These are phyloP conservation scores for Pissodes strobi DNA, from an alignment of 1,140 invertebrate species.

Conservation along the genomic window DNA sequence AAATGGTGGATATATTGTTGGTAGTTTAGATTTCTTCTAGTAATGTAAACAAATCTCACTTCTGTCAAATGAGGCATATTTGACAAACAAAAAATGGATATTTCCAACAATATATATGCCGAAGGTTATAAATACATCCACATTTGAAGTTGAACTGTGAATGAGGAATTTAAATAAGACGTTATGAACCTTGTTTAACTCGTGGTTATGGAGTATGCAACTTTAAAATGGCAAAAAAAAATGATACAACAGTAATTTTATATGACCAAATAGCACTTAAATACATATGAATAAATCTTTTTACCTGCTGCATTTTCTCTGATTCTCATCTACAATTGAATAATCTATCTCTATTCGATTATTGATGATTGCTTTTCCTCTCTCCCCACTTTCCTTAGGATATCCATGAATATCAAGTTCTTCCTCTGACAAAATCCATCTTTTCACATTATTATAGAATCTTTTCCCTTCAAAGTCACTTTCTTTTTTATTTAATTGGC, in stretches of 20 bases:
- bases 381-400: constrained; percentile 70
- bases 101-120: too few relatives aligned
- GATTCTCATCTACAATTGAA: constrained; percentile 65
- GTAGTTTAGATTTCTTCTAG: too few relatives aligned
- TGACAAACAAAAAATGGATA: too few relatives aligned
- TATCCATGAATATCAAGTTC: constrained; percentile 84
- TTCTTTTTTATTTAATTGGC: constrained; percentile 40
- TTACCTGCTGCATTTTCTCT: constrained; percentile 68
- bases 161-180: too few relatives aligned
- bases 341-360: constrained; percentile 63
- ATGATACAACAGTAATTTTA: neutral
- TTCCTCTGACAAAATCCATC: constrained; percentile 70
- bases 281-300: neutral
- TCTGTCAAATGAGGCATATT: too few relatives aligned
- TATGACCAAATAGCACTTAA: neutral
- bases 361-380: constrained; percentile 65
- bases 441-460: constrained; percentile 60
- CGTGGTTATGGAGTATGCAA: too few relatives aligned
- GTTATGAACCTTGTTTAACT: too few relatives aligned
- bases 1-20: too few relatives aligned
- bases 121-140: too few relatives aligned
- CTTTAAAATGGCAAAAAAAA: too few relatives aligned
- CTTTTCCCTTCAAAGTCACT: constrained; percentile 58
- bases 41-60: too few relatives aligned
- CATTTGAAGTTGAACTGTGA: too few relatives aligned